Conservation (phyloP, 2,797 vertebrate species). For the Peromyscus eremicus region DNA sequence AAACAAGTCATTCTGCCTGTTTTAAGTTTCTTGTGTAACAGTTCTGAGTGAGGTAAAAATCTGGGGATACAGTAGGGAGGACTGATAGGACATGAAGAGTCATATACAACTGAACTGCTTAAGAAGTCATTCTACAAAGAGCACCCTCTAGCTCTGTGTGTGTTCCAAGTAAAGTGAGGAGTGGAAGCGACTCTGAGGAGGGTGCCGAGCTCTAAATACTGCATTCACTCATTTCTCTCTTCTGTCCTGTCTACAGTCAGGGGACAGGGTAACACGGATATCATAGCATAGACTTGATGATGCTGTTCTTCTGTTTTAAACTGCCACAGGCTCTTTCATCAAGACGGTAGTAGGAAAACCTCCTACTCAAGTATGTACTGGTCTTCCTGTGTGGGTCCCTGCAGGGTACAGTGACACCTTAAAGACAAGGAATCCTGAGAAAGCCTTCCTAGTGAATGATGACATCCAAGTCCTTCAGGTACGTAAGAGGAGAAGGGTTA, state of each 20-base stretch:
- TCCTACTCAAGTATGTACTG: not conserved
- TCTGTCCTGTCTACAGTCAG: not conserved
- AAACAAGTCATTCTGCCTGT: not conserved
- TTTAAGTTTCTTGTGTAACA: not conserved
- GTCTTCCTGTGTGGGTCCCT: not conserved
- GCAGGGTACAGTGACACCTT: not conserved
- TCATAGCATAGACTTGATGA: not conserved
- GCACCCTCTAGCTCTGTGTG: not conserved
- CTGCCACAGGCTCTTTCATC: not conserved
- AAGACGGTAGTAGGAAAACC: not conserved
- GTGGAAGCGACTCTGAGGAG: not conserved
- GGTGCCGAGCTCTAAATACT: not conserved
- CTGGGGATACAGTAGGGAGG: not conserved
- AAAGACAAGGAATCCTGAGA: not conserved
- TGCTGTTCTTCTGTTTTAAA: not conserved
- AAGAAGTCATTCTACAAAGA: slow-evolving; percentile 1
- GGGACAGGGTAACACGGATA: not conserved
- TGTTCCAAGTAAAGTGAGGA: not conserved
- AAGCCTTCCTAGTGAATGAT: not conserved
- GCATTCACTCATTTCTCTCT: not conserved
- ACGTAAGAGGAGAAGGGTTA: not conserved
- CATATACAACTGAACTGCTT: not conserved
- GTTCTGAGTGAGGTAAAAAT: not conserved
- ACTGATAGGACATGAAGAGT: not conserved
- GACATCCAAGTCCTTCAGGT: not conserved